Base-by-base conservation (phyloP, 2,797 vertebrate species). In the Staurois parvus region DNA sequence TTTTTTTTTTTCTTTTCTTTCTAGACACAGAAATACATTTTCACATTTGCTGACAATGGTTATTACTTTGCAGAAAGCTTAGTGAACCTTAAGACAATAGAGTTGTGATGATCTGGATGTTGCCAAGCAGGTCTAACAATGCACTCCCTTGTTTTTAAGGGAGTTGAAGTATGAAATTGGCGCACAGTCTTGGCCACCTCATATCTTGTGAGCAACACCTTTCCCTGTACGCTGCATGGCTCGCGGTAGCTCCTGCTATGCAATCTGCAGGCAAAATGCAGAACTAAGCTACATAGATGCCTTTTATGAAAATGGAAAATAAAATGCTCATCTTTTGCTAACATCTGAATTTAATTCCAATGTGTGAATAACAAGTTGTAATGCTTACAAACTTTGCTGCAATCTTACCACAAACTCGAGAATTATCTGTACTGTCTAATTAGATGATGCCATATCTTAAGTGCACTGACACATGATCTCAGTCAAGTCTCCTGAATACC, bases 401-500 rank as follows among this genome's bases (percentile, higher is more conserved):
- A 19, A 37, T 87, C 91, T 67, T 90, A 34, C 67, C 74, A 81
- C 89, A 83, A 48, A 48, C 79, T 89, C 87, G 84, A 88, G 79
- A 88, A 79, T 90, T 89, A 89, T 90, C 89, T 92, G 76, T 91
- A 81, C 67, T 89, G 88, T 84, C 88, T 90, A 91, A 91, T 93
- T 92, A 90, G 76, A 42, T 12, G 66, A 69, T 83, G 34, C 66
- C 69, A 67, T 56, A 26, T 68, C 72, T 67, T 79, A 52, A 59
- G 69, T 68, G 1, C 26, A 9, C 10, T 19, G 70, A 79, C 85
- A 89, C 91, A 90, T 91, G 56, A 81, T 87, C 48, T 69, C 19
- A 75, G 26, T 52, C 29, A 34, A 48, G 29, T 42, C 56, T 56
- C 34, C 82, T 90, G 81, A 52, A 24, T n/a, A n/a, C n/a, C n/a